Conservation (phyloP, 2,888 invertebrate genomes). For the Pyrochroa serraticornis region DNA sequence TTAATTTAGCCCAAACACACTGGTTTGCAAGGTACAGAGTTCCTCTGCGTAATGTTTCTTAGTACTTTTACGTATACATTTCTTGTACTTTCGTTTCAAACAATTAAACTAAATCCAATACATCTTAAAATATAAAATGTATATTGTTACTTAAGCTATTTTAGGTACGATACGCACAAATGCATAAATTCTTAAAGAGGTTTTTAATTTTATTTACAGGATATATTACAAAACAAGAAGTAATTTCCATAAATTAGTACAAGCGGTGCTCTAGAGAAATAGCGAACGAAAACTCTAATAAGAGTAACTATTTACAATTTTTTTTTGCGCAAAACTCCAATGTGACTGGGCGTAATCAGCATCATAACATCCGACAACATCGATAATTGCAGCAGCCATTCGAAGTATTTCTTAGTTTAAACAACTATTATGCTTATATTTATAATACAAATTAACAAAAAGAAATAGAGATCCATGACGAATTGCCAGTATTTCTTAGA, state of each 20-base stretch:
- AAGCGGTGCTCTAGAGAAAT: constrained; percentile 51
- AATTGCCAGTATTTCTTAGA: constrained; percentile 14
- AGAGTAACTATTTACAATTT: constrained; percentile 34
- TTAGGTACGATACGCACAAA: constrained; percentile 53
- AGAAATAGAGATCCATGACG: constrained; percentile 41
- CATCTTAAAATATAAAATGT: constrained; percentile 40
- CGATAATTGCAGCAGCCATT: constrained; percentile 31
- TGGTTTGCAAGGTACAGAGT: constrained; percentile 56
- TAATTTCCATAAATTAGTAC: constrained; percentile 45
- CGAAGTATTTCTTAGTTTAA: constrained; percentile 30
- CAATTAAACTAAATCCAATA: constrained; percentile 36
- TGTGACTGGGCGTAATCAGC: constrained; percentile 47
- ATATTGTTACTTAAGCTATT: constrained; percentile 44
- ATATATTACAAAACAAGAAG: constrained; percentile 39
- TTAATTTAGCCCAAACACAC: constrained; percentile 54
- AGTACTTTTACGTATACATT: constrained; percentile 53
- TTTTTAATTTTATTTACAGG: constrained; percentile 45
- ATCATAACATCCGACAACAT: constrained; percentile 30
- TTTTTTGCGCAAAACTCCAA: constrained; percentile 41
- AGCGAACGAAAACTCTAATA: constrained; percentile 23
- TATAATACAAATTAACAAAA: constrained; percentile 35
- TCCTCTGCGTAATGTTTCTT: constrained; percentile 41
- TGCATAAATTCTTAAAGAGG: constrained; percentile 56
- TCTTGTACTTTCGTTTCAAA: constrained; percentile 58
- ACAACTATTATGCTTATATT: constrained; percentile 35